These are phyloP conservation scores for Micropterix aruncella DNA, from an alignment of 2,888 invertebrate species.

Conservation along the genomic window DNA sequence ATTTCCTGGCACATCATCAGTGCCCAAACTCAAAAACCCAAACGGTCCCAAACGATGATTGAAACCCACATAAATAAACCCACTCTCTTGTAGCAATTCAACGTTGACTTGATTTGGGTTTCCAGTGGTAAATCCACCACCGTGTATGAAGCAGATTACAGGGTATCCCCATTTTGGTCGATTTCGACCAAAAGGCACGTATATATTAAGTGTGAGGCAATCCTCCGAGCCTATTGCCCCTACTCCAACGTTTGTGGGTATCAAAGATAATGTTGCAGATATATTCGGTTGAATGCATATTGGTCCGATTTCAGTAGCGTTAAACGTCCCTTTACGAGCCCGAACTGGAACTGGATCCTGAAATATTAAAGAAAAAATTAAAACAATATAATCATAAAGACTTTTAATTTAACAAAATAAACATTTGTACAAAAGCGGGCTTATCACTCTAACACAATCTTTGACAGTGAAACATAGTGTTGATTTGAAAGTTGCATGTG, in stretches of 20 bases:
- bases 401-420: background rate
- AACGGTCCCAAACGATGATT: background rate
- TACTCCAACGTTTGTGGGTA: too few relatives aligned
- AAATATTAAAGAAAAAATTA: background rate
- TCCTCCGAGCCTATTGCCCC: background rate
- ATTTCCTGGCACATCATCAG: background rate
- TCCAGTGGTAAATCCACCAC: background rate
- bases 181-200: background rate
- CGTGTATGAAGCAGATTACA: background rate
- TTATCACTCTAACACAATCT: background rate
- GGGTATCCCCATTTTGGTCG: background rate
- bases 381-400: background rate
- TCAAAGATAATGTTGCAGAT: too few relatives aligned
- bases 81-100: background rate
- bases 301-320: background rate
- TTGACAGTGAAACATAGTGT: too few relatives aligned
- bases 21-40: background rate
- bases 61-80: background rate
- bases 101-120: background rate
- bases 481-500: too few relatives aligned
- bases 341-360: background rate
- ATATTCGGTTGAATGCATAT: background rate
- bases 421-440: background rate
- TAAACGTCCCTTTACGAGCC: background rate
- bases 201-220: background rate